Evolutionary conservation across 2,797 vertebrate species (phyloP).

Genomic region (Lates japonicus): DNA sequence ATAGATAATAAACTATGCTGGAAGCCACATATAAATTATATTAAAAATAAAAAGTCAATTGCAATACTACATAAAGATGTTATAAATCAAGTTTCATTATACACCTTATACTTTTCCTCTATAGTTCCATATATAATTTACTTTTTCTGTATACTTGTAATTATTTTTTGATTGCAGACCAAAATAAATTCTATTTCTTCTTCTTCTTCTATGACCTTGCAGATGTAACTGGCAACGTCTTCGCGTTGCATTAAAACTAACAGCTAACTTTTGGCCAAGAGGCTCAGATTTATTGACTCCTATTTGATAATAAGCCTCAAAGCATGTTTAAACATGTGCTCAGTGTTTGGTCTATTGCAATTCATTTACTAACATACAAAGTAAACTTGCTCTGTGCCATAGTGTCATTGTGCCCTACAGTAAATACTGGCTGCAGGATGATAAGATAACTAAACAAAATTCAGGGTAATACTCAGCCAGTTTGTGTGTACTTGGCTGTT

Average conservation of each 20-base stretch:
- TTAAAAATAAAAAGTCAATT: too few relatives aligned
- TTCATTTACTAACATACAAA: constrained; percentile 1
- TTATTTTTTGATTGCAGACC: too few relatives aligned
- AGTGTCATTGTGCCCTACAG: neutral
- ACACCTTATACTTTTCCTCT: too few relatives aligned
- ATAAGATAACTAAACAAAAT: constrained; percentile 27
- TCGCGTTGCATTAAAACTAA: constrained; percentile 4
- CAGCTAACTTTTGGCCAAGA: neutral
- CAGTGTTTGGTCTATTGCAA: neutral
- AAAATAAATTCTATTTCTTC: too few relatives aligned
- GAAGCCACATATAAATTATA: too few relatives aligned
- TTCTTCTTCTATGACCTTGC: neutral
- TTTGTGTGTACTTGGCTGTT: constrained; percentile 16
- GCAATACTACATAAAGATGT: too few relatives aligned
- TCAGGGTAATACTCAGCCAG: constrained; percentile 2
- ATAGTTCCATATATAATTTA: too few relatives aligned
- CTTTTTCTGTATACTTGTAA: too few relatives aligned
- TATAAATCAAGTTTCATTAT: too few relatives aligned
- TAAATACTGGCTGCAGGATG: constrained; percentile 19
- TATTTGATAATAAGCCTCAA: neutral
- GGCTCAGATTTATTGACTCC: neutral
- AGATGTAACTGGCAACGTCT: constrained; percentile 5
- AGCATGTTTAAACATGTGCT: neutral
- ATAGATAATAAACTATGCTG: too few relatives aligned
- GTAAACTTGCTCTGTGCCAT: neutral